These are phyloP conservation scores for Esox masquinongy DNA, from an alignment of 2,797 vertebrate genomes.

Conservation along the genomic window DNA sequence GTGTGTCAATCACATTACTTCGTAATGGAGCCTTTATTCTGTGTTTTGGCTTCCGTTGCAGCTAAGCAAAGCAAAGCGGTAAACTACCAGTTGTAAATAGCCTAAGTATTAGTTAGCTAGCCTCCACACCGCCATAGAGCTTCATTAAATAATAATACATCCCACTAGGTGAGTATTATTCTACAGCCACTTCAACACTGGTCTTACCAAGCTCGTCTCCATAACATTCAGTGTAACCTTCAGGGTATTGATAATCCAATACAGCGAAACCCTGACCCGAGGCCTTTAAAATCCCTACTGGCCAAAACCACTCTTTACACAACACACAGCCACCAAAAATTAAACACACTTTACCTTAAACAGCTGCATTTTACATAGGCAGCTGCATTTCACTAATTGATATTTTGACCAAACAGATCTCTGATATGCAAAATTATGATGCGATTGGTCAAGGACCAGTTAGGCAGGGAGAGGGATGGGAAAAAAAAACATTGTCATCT, in stretches of 20 bases:
- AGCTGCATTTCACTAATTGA: too few relatives aligned
- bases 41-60: neutral
- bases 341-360: too few relatives aligned
- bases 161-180: neutral
- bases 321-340: neutral
- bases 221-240: neutral
- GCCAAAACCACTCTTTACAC: neutral
- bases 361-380: too few relatives aligned
- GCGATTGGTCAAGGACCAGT: too few relatives aligned
- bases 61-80: neutral
- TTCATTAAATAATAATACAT: neutral
- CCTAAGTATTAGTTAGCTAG: neutral
- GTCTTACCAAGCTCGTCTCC: neutral
- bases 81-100: neutral
- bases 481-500: too few relatives aligned
- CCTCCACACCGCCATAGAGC: neutral
- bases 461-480: too few relatives aligned
- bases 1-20: constrained; percentile 14
- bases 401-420: too few relatives aligned
- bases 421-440: too few relatives aligned
- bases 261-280: neutral
- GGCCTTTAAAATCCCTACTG: neutral
- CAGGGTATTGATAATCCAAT: neutral
- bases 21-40: constrained; percentile 1
- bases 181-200: neutral